Evolutionary conservation across 2,113 vertebrate genomes (phyloP).

Genomic region (Drymodes brunneopygia): DNA sequence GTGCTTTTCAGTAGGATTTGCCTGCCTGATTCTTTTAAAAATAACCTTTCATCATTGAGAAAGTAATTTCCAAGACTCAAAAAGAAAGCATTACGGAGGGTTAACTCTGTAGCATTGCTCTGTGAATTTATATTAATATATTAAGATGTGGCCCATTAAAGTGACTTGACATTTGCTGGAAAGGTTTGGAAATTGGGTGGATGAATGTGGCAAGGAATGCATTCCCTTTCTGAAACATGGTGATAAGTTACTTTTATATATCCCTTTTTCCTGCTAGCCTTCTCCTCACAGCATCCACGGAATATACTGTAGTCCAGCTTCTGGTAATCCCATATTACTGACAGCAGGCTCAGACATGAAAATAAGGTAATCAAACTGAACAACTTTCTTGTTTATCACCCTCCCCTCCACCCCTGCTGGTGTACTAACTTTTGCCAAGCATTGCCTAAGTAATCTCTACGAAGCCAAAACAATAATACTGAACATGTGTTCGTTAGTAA

Average conservation of each 20-base stretch:
- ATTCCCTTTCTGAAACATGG: background rate
- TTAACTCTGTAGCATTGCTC: background rate
- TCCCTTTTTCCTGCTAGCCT: conserved; percentile 70
- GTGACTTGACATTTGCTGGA: background rate
- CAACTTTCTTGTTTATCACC: background rate
- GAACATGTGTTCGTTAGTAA: background rate
- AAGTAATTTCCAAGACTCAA: background rate
- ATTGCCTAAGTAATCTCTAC: background rate
- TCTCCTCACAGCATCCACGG: conserved; percentile 94
- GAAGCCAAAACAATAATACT: background rate
- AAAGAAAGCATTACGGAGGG: background rate
- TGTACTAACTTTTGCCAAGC: background rate
- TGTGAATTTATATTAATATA: background rate
- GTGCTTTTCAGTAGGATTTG: background rate
- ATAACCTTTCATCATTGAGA: background rate
- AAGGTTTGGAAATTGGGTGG: background rate
- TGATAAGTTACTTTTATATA: background rate
- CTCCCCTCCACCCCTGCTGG: background rate
- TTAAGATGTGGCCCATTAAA: background rate
- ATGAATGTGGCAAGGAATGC: background rate
- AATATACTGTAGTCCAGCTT: conserved; percentile 96
- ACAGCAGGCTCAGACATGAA: conserved; percentile 99
- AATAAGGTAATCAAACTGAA: conserved; percentile 81
- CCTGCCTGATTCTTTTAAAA: background rate
- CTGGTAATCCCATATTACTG: conserved; percentile 94